These are phyloP conservation scores for Petrolisthes manimaculis DNA, from an alignment of 2,888 invertebrate species.

Conservation along the genomic window DNA sequence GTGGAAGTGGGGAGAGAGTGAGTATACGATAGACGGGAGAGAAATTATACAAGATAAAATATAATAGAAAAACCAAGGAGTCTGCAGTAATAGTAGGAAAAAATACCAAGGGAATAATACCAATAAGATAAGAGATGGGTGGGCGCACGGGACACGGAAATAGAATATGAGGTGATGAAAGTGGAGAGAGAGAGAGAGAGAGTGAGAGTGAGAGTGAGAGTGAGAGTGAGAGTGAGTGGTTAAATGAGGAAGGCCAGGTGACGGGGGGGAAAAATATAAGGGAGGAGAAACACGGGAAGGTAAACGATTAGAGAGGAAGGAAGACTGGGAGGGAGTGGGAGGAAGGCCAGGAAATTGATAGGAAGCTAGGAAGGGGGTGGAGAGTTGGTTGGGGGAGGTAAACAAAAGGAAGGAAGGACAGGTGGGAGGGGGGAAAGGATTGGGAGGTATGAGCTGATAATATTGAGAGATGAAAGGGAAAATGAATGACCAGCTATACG, in stretches of 20 bases:
- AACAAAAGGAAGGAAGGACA: no score
- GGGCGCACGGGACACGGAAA: no score
- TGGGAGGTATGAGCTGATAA: no score
- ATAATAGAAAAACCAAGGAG: no score
- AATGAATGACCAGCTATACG: no score
- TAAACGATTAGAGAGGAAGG: neutral
- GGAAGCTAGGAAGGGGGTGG: neutral
- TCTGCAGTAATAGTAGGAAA: no score
- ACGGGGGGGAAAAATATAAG: neutral
- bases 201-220: conserved; percentile 2
- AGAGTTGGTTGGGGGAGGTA: neutral
- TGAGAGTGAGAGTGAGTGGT: neutral
- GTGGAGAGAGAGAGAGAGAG: neutral
- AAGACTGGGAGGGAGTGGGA: neutral
- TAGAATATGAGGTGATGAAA: neutral
- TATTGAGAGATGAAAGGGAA: no score
- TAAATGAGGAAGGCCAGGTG: neutral
- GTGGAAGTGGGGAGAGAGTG: no score
- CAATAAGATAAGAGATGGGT: neutral
- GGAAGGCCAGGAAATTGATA: neutral
- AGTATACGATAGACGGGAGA: no score
- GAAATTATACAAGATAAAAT: no score
- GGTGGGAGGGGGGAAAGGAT: no score
- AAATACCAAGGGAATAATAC: no score
- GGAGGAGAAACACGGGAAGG: neutral